Conservation (phyloP, 35 echinoderm and acorn worm genomes). For the Strongylocentrotus purpuratus region DNA sequence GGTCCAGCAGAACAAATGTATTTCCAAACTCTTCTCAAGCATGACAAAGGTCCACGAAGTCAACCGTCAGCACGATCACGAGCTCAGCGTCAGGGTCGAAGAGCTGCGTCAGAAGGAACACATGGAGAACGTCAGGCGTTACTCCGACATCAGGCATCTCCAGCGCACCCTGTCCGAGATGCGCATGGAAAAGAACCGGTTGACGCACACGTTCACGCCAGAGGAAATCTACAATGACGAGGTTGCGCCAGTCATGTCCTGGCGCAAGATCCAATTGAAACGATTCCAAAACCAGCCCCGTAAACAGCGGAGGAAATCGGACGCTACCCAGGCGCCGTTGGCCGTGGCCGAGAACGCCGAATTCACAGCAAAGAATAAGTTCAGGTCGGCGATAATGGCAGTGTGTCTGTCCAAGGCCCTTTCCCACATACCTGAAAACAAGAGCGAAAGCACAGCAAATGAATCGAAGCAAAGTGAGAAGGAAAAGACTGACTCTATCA, state of each 20-base stretch:
- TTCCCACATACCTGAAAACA: background rate
- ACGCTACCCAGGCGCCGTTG: background rate
- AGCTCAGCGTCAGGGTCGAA: background rate
- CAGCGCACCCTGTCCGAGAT: conserved; percentile 6
- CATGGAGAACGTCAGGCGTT: conserved; percentile 13
- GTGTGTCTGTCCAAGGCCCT: conserved; percentile 32
- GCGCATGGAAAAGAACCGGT: background rate
- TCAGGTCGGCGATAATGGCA: conserved; percentile 36
- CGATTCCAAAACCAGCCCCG: background rate
- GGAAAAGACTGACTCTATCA: background rate
- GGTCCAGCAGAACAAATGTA: background rate
- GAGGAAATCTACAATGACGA: background rate
- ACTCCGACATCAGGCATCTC: background rate
- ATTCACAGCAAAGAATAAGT: conserved; percentile 24
- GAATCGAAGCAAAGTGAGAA: background rate
- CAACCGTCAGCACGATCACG: conserved; percentile 1
- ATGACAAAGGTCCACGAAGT: conserved; percentile 2
- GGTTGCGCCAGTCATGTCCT: conserved; percentile 18
- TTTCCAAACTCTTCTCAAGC: background rate
- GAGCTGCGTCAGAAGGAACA: conserved; percentile 28
- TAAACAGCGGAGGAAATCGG: background rate
- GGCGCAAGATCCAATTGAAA: conserved; percentile 20
- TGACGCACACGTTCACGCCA: conserved; percentile 45
- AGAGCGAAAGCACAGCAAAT: background rate
- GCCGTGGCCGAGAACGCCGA: background rate